phyloP scores from a whole-genome alignment of 2,113 vertebrate species.

The Pelvicachromis taeniatus region DNA sequence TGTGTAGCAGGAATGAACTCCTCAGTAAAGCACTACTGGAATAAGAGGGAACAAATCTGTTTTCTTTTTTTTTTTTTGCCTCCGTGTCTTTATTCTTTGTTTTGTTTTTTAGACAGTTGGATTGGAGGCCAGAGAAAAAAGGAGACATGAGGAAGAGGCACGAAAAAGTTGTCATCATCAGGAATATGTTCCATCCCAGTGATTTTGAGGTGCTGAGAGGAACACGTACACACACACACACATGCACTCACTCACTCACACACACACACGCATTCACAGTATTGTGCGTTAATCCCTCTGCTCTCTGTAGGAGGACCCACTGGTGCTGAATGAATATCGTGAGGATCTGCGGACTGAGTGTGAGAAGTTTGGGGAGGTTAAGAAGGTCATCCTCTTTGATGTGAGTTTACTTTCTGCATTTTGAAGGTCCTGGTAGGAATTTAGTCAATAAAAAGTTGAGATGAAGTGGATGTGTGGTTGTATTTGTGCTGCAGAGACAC shows the following conservation, averaged over 20 bases:
- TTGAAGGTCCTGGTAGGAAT: neutral
- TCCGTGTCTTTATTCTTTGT: neutral
- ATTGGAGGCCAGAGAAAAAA: slow-evolving; percentile 93
- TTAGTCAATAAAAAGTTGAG: neutral
- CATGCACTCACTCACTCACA: too few species aligned
- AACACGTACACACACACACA: neutral
- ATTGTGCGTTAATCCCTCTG: neutral
- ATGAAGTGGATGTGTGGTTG: slow-evolving; percentile 49
- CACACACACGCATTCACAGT: neutral
- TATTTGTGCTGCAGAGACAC: slow-evolving; percentile 78
- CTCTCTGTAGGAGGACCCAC: slow-evolving; percentile 85
- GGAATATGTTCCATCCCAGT: slow-evolving; percentile 95
- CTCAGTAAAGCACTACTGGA: neutral
- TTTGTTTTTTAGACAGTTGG: slow-evolving; percentile 81
- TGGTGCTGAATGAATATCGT: slow-evolving; percentile 93
- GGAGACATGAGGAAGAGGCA: slow-evolving; percentile 79
- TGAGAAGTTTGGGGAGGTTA: slow-evolving; percentile 94
- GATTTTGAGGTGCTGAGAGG: slow-evolving; percentile 85
- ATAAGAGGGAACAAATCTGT: neutral
- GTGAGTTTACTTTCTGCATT: slow-evolving; percentile 74
- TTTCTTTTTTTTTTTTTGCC: neutral
- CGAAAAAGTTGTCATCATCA: slow-evolving; percentile 90
- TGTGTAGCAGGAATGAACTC: neutral
- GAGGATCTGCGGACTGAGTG: slow-evolving; percentile 91
- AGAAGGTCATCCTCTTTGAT: slow-evolving; percentile 95